Conservation (phyloP, 2,797 vertebrate genomes). For the Acipenser oxyrinchus region DNA sequence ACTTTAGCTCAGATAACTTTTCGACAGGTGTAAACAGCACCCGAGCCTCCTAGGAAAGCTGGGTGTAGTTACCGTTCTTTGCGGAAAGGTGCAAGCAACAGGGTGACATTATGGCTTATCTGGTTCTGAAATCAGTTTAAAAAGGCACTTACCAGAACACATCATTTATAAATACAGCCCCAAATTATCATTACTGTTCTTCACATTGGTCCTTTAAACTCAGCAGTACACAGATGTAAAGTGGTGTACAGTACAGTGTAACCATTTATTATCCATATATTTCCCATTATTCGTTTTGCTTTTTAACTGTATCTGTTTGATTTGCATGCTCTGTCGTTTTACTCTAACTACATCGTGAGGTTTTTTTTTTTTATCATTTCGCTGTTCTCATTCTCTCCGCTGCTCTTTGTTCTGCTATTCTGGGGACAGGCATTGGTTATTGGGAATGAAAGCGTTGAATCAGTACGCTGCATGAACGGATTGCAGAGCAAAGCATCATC, state of each 20-base stretch:
- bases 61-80: not conserved
- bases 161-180: too few species aligned
- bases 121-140: too few species aligned
- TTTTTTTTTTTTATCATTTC: slow-evolving; percentile 24
- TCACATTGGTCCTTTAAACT: not conserved
- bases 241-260: not conserved
- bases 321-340: slow-evolving; percentile 29
- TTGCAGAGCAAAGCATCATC: slow-evolving; percentile 46
- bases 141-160: too few species aligned
- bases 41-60: not conserved
- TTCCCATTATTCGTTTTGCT: slow-evolving; percentile 27
- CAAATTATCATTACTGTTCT: too few species aligned
- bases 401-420: slow-evolving; percentile 44
- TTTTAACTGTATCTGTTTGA: slow-evolving; percentile 14
- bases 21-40: too few species aligned
- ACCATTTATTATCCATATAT: not conserved
- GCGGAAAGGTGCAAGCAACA: too few species aligned
- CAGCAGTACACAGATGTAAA: not conserved
- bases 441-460: slow-evolving; percentile 45
- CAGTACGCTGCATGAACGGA: slow-evolving; percentile 44
- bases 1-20: too few species aligned
- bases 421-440: slow-evolving; percentile 45
- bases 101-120: too few species aligned
- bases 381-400: slow-evolving; percentile 40
- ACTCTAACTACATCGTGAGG: not conserved